Conservation (phyloP, 2,113 vertebrate genomes). For the Sardina pilchardus region DNA sequence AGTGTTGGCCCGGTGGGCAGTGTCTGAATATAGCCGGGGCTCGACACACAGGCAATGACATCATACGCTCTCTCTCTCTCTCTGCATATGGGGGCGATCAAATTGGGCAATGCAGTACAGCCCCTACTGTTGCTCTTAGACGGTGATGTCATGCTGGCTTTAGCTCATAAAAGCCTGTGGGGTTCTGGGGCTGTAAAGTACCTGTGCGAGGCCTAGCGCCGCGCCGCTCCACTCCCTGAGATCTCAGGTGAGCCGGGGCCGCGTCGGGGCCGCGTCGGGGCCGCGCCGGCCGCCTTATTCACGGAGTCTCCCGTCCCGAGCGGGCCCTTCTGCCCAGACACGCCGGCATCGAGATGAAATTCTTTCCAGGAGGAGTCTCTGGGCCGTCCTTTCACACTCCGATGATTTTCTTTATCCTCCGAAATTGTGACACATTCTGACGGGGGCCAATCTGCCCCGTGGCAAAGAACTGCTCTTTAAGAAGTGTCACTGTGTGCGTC, state of each 20-base stretch:
- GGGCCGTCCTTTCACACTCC: conserved; percentile 35
- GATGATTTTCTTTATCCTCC: conserved; percentile 25
- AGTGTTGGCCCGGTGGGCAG: conserved; percentile 5
- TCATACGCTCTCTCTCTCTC: conserved; percentile 49
- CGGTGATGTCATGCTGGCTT: conserved; percentile 69
- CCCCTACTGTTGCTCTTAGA: conserved; percentile 46
- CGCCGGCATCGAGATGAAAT: conserved; percentile 50
- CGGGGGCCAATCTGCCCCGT: not conserved
- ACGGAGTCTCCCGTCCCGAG: conserved; percentile 43
- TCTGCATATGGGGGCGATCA: conserved; percentile 46
- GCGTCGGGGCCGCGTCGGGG: no score
- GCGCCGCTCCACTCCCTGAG: conserved; percentile 62
- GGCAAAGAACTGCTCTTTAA: conserved; percentile 26
- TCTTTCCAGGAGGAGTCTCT: conserved; percentile 58
- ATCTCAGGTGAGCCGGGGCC: conserved; percentile 53
- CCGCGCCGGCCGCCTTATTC: no score
- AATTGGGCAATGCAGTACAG: not conserved
- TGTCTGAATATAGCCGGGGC: not conserved
- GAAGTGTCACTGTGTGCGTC: conserved; percentile 14
- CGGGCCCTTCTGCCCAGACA: conserved; percentile 49
- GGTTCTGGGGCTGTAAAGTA: conserved; percentile 63
- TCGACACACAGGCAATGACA: conserved; percentile 21
- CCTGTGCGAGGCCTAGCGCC: conserved; percentile 57
- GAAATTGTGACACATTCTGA: conserved; percentile 23
- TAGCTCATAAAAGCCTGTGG: conserved; percentile 51